These are phyloP conservation scores for Cardinalis cardinalis DNA, from an alignment of 2,113 vertebrate species.

Conservation along the genomic window DNA sequence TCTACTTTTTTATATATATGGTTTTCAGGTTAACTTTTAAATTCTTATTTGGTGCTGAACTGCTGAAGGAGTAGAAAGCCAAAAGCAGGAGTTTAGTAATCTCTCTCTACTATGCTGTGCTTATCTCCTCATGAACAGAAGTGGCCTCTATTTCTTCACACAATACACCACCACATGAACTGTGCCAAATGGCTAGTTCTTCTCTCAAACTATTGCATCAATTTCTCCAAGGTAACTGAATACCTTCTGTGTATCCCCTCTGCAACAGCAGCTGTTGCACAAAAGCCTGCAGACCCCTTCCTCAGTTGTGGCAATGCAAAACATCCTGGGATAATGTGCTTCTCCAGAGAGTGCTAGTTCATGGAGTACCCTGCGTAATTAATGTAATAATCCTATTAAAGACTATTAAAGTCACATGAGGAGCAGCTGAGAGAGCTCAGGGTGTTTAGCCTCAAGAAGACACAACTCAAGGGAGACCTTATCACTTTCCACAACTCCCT, in stretches of 20 bases:
- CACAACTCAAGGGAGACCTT: background rate
- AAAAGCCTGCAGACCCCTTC: conserved; percentile 3
- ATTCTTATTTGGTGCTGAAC: background rate
- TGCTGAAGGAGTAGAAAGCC: conserved; percentile 14
- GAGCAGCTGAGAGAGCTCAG: background rate
- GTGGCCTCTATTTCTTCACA: conserved; percentile 12
- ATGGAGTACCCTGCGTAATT: background rate
- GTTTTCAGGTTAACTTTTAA: background rate
- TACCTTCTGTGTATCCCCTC: conserved; percentile 5
- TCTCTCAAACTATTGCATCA: conserved; percentile 51
- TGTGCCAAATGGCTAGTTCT: background rate
- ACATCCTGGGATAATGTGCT: conserved; percentile 8
- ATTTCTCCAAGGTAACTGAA: conserved; percentile 38
- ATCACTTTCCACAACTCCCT: no score
- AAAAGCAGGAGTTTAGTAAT: conserved; percentile 1
- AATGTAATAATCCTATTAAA: conserved; percentile 6
- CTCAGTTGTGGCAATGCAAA: background rate
- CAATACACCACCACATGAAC: conserved; percentile 31
- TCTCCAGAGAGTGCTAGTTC: background rate
- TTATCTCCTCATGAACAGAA: conserved; percentile 47
- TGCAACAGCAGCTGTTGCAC: conserved; percentile 60
- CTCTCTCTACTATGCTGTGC: conserved; percentile 32
- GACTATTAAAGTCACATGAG: background rate
- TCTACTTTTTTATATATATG: background rate
- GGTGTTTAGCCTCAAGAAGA: background rate